phyloP scores from a whole-genome alignment of 2,797 vertebrate species.

The Streptopelia turtur region DNA sequence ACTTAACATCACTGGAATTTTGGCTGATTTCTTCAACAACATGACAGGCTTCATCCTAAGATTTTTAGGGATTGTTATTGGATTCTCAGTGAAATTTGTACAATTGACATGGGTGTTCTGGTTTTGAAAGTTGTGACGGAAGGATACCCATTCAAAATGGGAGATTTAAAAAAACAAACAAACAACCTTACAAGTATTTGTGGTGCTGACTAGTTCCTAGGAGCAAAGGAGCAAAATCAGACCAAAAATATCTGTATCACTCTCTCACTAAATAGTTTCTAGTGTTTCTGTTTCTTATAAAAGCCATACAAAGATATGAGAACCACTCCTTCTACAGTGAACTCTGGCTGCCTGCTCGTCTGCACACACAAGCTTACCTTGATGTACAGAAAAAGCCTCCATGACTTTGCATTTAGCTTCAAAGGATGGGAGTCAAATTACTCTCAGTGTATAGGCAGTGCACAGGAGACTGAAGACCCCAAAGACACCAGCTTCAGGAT shows the following conservation, averaged over 20 bases:
- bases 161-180: not conserved
- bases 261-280: not conserved
- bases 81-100: not conserved
- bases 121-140: not conserved
- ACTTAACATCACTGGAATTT: not conserved
- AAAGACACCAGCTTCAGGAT: not conserved
- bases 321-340: not conserved
- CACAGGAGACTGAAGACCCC: not conserved
- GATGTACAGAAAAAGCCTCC: not conserved
- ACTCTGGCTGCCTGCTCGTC: not conserved
- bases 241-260: not conserved
- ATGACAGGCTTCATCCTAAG: not conserved
- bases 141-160: not conserved
- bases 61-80: not conserved
- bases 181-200: not conserved
- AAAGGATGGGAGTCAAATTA: not conserved
- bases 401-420: not conserved
- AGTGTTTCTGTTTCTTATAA: not conserved
- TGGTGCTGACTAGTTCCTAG: not conserved
- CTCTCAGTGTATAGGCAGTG: not conserved
- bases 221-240: not conserved
- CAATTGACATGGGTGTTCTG: not conserved
- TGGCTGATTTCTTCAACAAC: not conserved
- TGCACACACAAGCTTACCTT: not conserved
- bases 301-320: not conserved